phyloP scores from a whole-genome alignment of 1,140 invertebrate genomes.

The Trichonephila inaurata region DNA sequence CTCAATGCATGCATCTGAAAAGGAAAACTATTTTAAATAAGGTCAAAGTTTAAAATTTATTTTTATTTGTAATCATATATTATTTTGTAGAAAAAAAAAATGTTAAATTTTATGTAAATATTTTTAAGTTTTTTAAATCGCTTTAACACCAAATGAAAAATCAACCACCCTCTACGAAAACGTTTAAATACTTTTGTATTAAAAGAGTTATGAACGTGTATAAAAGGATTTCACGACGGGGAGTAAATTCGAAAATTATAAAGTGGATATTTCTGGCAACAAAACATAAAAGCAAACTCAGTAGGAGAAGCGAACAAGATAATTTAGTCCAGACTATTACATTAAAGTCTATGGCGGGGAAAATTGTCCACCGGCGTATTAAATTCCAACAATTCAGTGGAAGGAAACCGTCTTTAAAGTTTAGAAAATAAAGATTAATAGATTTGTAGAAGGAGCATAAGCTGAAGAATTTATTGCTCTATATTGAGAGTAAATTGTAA shows the following conservation, averaged over 20 bases:
- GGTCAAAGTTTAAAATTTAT: too few relatives aligned
- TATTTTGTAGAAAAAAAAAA: too few relatives aligned
- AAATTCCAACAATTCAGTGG: conserved; percentile 13
- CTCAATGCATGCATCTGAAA: too few relatives aligned
- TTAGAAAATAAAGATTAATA: neutral
- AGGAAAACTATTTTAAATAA: too few relatives aligned
- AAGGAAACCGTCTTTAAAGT: neutral
- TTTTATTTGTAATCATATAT: too few relatives aligned
- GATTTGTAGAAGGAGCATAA: neutral
- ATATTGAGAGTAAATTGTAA: too few relatives aligned
- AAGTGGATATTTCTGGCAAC: neutral
- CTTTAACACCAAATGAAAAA: too few relatives aligned
- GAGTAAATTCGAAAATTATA: neutral
- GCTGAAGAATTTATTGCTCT: neutral
- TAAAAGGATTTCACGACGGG: neutral
- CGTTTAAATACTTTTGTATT: too few relatives aligned
- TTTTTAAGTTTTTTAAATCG: too few relatives aligned
- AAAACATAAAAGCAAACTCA: neutral
- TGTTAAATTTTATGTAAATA: too few relatives aligned
- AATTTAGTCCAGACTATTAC: neutral
- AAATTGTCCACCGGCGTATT: conserved; percentile 24
- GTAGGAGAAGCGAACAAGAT: neutral
- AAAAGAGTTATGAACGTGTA: too few relatives aligned
- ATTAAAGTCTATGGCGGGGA: conserved; percentile 25
- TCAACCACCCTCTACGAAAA: too few relatives aligned